Evolutionary conservation across 2,797 vertebrate species (phyloP).

Genomic region (Cuculus canorus): DNA sequence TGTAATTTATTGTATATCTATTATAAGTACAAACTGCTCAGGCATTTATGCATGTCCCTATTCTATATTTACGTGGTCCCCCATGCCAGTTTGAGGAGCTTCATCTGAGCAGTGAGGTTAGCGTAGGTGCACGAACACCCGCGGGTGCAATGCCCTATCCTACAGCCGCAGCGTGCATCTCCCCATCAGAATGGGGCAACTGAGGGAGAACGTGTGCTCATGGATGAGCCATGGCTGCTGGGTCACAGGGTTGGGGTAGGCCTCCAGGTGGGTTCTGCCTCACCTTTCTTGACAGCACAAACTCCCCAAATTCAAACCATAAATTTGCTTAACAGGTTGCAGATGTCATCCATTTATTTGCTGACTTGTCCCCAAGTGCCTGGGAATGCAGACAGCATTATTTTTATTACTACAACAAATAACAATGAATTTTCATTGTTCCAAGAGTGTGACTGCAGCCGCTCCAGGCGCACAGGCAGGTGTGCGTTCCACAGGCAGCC

Average conservation of each 20-base stretch:
- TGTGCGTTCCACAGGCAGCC: background rate
- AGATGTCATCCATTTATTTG: background rate
- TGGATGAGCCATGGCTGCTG: background rate
- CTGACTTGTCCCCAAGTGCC: background rate
- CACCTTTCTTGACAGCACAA: background rate
- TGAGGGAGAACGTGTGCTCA: background rate
- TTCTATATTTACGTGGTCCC: accelerated
- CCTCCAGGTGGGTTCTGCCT: background rate
- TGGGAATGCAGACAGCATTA: background rate
- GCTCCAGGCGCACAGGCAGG: slow-evolving; percentile 31
- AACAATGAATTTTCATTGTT: background rate
- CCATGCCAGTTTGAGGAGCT: background rate
- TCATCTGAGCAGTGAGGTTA: background rate
- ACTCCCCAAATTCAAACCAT: background rate
- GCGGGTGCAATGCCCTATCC: accelerated
- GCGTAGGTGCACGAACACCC: accelerated
- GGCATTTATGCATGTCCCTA: background rate
- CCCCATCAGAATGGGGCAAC: background rate
- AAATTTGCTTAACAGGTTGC: background rate
- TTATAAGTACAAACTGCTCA: background rate
- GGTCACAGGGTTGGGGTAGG: background rate
- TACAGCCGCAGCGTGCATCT: accelerated
- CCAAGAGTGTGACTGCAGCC: background rate
- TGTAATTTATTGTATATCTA: too few species aligned
- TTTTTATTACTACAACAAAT: slow-evolving; percentile 21